Evolutionary conservation across 2,888 invertebrate genomes (phyloP).

Genomic region (Polydrusus cervinus): DNA sequence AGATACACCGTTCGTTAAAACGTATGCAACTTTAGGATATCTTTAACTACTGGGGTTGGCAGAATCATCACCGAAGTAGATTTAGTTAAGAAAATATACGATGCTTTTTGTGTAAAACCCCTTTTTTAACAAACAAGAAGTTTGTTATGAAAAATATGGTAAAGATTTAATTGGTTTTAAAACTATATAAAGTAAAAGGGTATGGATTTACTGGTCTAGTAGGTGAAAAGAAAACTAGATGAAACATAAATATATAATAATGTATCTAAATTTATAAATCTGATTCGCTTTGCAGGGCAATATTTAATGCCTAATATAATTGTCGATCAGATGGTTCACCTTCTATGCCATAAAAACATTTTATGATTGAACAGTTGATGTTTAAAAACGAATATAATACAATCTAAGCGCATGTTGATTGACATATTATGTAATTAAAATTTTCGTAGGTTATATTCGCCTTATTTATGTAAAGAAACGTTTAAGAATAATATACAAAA

Average conservation of each 20-base stretch:
- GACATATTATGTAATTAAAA: too few relatives aligned
- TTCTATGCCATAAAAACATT: too few relatives aligned
- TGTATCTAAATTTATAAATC: too few relatives aligned
- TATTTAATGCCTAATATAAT: too few relatives aligned
- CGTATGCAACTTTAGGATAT: conserved; percentile 94
- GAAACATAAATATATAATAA: background rate
- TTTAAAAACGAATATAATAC: too few relatives aligned
- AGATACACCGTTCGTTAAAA: conserved; percentile 94
- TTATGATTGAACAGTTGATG: too few relatives aligned
- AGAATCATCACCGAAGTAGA: conserved; percentile 1
- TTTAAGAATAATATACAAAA: too few relatives aligned
- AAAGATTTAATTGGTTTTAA: background rate
- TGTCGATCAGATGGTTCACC: too few relatives aligned
- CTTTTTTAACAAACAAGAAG: background rate
- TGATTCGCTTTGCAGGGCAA: background rate
- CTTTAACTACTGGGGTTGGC: conserved; percentile 77
- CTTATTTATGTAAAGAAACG: too few relatives aligned
- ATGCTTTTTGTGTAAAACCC: background rate
- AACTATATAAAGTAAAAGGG: background rate
- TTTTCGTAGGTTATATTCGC: too few relatives aligned
- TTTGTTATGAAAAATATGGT: background rate
- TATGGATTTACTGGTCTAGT: background rate
- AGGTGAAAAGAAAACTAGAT: background rate
- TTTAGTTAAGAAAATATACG: background rate
- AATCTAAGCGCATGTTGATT: too few relatives aligned